Conservation (phyloP, 2,888 invertebrate genomes). For the Encarsia formosa region DNA sequence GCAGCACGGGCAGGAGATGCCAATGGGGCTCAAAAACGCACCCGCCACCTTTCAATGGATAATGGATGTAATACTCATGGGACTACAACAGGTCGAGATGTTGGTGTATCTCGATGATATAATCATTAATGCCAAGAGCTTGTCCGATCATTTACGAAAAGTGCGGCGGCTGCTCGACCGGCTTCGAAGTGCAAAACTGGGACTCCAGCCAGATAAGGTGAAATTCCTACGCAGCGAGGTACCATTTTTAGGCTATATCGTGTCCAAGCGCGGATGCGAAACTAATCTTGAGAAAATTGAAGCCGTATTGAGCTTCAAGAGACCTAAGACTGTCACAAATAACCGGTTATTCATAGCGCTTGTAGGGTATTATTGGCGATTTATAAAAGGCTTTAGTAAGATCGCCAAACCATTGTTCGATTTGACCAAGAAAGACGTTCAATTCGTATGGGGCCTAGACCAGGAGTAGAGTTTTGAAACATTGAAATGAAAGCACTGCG, state of each 20-base stretch:
- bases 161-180: constrained; percentile 1
- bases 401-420: no score
- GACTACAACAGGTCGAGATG: background rate
- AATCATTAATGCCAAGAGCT: background rate
- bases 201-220: constrained; percentile 6
- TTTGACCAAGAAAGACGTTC: no score
- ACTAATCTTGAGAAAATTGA: background rate
- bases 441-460: no score
- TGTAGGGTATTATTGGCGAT: no score
- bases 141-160: background rate
- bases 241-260: constrained; percentile 6
- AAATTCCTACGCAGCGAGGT: constrained; percentile 10
- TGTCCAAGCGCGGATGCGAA: background rate
- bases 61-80: background rate
- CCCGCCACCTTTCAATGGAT: background rate
- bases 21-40: background rate
- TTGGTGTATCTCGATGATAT: constrained; percentile 4
- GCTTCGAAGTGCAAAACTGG: background rate
- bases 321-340: background rate
- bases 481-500: no score
- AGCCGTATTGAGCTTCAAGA: background rate
- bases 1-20: no score
- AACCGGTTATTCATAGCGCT: no score
- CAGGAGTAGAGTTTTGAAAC: no score
- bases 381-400: no score